Conservation (phyloP, 2,888 invertebrate genomes). For the Erebia ligea region DNA sequence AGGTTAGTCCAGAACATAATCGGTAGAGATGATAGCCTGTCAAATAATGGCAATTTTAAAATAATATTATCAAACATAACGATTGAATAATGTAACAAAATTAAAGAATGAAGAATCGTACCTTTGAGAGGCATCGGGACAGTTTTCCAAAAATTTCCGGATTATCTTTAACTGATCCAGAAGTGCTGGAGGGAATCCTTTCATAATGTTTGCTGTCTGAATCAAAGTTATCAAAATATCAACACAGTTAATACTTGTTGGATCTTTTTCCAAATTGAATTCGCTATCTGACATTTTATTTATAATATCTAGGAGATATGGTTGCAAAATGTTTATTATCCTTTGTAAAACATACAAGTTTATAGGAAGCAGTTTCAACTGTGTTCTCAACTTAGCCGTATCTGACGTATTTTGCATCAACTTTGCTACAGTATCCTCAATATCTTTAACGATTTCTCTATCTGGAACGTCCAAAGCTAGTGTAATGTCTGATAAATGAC, state of each 20-base stretch:
- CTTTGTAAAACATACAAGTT: slow-evolving; percentile 79
- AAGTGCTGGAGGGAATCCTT: slow-evolving; percentile 61
- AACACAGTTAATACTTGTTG: slow-evolving; percentile 29
- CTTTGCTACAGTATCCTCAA: slow-evolving; percentile 50
- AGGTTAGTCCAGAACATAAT: slow-evolving; percentile 68
- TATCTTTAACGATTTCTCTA: slow-evolving; percentile 44
- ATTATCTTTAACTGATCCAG: slow-evolving; percentile 60
- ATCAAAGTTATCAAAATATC: slow-evolving; percentile 42
- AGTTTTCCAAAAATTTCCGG: slow-evolving; percentile 48
- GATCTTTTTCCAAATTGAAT: slow-evolving; percentile 18
- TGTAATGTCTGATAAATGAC: slow-evolving; percentile 46
- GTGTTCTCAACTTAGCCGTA: slow-evolving; percentile 38
- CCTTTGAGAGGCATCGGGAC: slow-evolving; percentile 49
- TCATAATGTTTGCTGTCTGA: slow-evolving; percentile 44
- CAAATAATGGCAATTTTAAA: slow-evolving; percentile 37
- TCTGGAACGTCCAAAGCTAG: slow-evolving; percentile 64
- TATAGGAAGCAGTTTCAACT: slow-evolving; percentile 80
- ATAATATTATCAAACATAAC: background rate
- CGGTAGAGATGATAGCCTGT: slow-evolving; percentile 62
- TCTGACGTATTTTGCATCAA: slow-evolving; percentile 30
- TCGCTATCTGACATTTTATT: slow-evolving; percentile 34
- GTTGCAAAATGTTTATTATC: slow-evolving; percentile 58
- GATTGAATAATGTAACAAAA: background rate
- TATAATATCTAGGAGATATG: slow-evolving; percentile 40
- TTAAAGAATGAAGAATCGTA: slow-evolving; percentile 36